Evolutionary conservation across 2,113 vertebrate genomes (phyloP), one percentile per base, ranked within the genome.

Genomic region (Pleuronectes platessa): DNA sequence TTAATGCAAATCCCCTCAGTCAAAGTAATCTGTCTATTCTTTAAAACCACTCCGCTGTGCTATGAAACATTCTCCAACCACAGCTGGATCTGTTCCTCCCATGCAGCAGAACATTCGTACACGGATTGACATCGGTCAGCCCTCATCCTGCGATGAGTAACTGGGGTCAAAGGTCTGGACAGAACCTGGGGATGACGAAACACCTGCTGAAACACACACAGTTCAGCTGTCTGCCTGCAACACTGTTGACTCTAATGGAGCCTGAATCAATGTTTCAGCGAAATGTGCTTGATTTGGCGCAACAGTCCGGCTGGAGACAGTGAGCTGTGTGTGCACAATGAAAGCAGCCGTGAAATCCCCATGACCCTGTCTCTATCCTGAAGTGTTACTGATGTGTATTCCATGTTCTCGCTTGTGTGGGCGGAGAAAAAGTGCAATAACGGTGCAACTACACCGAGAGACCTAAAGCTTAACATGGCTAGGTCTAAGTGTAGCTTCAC

Each of bases 141-240:
- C 5, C 67, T 64, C 66, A 66, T 59, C 65, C 45, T 17, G 60
- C 23, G 27, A 82, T 82, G 79, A 85, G 78, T 66, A 83, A 72
- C 68, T 47, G 59, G 63, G 86, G 85, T 87, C 85, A 87, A 81
- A 81, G 75, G 81, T 82, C 73, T 60, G 72, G 56, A 68, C 51
- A 74, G 61, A 74, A 84, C 80, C 82, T 64, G 71, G 54, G 78
- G 81, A 84, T 79, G 90, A 92, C 89, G 78, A 92, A 91, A 90
- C 75, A 79, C 72, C 74, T 82, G 71, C 82, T 81, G 85, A 82
- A 90, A 86, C 81, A 81, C 81, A 82, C 54, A 63, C 62, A 76
- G 71, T 23, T 59, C 83, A 68, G 73, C 2, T 11, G 26, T 55
- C 54, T 74, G 37, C 31, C 79, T 71, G 58, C 69, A 54, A 54